Base-by-base conservation (phyloP, 2,113 vertebrate genomes). In the Lepus europaeus region DNA sequence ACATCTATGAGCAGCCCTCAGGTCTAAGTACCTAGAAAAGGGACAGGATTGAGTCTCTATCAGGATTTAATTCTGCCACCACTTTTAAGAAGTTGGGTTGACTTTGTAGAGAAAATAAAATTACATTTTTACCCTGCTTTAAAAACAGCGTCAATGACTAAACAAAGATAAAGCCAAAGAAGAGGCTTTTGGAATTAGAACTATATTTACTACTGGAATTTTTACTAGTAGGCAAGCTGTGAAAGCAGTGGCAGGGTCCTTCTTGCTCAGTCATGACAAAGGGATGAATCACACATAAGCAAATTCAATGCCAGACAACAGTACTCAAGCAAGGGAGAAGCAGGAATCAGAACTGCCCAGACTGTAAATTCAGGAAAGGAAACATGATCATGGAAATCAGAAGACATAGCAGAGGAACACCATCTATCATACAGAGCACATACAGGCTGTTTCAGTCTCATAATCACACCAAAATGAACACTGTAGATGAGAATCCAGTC, bases 31-130 rank as follows among this genome's bases (percentile, higher is more conserved):
- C 17, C 68, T 89, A 93, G 56, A 95, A 88, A 33, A 96, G 59
- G 53, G 87, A 84, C 84, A 69, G 22, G 27, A 82, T 56, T 86
- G 49, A 96, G n/a, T 76, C 23, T 89, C 59, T 53, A 23, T 87
- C 91, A 82, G 76, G 16, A 93, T 74, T 93, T 84, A 84, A 88
- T 93, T 73, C 70, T 95, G 56, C 78, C 80, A 90, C 80, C 80
- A 78, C 39, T 94, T 96, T 89, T 86, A 90, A 89, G 68, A 96
- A 81, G 16, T 87, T 87, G 51, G 64, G 51, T 49, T 96, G 59
- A 36, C 81, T 91, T 93, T 91, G 64, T 92, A 95, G 63, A 91
- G 19, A 91, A 61, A 59, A 49, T 31, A 91, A 97, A 84, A 93
- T 63, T 79, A 25, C 78, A 29, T 51, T 77, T 96, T 97, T 68